These are phyloP conservation scores for Brachyopa scutellaris DNA, from an alignment of 2,888 invertebrate genomes.

Conservation along the genomic window DNA sequence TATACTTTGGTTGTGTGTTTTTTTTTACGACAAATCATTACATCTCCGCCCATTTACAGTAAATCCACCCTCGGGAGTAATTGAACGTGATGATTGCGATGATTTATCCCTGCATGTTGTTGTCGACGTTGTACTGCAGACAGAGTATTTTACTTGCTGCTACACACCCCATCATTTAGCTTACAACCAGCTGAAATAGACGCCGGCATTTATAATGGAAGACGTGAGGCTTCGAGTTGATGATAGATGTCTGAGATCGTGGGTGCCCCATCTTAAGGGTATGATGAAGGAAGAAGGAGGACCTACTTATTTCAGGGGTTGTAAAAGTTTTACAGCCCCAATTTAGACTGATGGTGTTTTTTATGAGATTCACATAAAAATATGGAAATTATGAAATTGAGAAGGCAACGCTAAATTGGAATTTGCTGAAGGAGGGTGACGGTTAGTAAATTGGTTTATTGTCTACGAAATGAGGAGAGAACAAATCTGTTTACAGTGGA, in stretches of 20 bases:
- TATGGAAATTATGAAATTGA: conserved; percentile 72
- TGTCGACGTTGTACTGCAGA: conserved; percentile 18
- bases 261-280: conserved; percentile 12
- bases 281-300: not conserved
- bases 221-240: conserved; percentile 59
- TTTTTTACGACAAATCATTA: conserved; percentile 70
- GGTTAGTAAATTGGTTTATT: conserved; percentile 47
- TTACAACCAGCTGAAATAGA: conserved; percentile 35
- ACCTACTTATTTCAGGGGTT: conserved; percentile 22
- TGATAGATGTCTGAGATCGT: conserved; percentile 29
- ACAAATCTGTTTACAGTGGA: conserved; percentile 46
- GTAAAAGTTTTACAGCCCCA: conserved; percentile 65
- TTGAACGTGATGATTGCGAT: conserved; percentile 73
- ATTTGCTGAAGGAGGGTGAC: conserved; percentile 7
- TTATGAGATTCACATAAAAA: conserved; percentile 67
- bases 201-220: conserved; percentile 51
- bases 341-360: conserved; percentile 70
- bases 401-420: conserved; percentile 50
- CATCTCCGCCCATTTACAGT: conserved; percentile 69
- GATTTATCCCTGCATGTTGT: conserved; percentile 67
- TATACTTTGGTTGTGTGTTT: conserved; percentile 27
- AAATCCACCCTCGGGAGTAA: conserved; percentile 73
- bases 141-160: conserved; percentile 24
- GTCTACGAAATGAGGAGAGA: not conserved
- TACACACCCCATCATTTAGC: conserved; percentile 67